These are phyloP conservation scores for Bombylius major DNA, from an alignment of 2,888 invertebrate genomes.

Conservation along the genomic window DNA sequence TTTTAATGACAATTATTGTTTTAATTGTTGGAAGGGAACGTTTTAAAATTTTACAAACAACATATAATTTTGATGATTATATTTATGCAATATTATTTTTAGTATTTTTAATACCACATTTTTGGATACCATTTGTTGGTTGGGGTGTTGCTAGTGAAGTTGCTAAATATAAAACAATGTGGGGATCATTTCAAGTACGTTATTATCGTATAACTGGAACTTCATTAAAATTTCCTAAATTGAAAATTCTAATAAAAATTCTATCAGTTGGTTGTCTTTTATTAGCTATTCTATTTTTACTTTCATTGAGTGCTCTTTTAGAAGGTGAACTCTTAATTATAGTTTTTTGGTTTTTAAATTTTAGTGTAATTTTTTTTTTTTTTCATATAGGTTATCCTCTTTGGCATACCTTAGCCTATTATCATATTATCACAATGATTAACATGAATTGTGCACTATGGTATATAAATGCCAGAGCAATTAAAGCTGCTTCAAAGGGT, in stretches of 20 bases:
- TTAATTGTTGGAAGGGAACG: slow-evolving; percentile 49
- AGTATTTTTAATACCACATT: slow-evolving; percentile 53
- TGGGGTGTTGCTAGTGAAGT: slow-evolving; percentile 57
- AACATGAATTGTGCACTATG: too few relatives aligned
- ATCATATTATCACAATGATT: too few relatives aligned
- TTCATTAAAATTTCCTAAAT: slow-evolving; percentile 45
- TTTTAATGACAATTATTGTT: slow-evolving; percentile 44
- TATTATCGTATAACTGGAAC: slow-evolving; percentile 46
- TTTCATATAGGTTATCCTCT: too few relatives aligned
- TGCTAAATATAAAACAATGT: slow-evolving; percentile 53
- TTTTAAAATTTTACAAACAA: slow-evolving; percentile 45
- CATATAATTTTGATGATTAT: slow-evolving; percentile 53
- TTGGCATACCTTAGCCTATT: too few relatives aligned
- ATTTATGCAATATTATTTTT: slow-evolving; percentile 56
- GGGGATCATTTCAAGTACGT: slow-evolving; percentile 52
- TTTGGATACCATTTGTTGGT: slow-evolving; percentile 54
- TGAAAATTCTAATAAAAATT: slow-evolving; percentile 47
- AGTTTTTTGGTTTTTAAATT: too few relatives aligned
- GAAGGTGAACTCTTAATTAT: too few relatives aligned
- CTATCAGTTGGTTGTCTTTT: slow-evolving; percentile 47
- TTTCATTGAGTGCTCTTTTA: too few relatives aligned
- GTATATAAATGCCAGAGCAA: too few relatives aligned
- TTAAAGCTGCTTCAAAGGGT: too few relatives aligned
- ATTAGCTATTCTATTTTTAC: too few relatives aligned
- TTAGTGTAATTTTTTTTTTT: too few relatives aligned